phyloP scores from a whole-genome alignment of 2,113 vertebrate genomes.

The Stictonetta naevosa region DNA sequence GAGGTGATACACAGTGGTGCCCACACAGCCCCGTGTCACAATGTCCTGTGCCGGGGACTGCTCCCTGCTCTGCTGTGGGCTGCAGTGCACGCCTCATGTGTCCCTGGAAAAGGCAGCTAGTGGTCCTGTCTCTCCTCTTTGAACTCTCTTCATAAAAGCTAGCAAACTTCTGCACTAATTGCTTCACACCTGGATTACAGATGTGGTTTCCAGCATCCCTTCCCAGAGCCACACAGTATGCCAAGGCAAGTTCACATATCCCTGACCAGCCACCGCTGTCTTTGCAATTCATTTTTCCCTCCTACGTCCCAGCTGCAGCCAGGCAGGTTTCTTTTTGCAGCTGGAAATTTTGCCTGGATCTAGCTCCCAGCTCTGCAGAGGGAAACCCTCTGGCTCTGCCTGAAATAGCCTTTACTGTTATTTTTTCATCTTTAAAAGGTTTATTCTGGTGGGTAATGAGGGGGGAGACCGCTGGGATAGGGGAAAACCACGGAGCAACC shows the following conservation, averaged over 20 bases:
- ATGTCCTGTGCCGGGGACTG: rapidly evolving
- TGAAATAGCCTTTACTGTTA: not conserved
- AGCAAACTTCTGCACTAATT: not conserved
- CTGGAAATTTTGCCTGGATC: not conserved
- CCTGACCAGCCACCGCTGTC: rapidly evolving
- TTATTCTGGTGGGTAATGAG: not conserved
- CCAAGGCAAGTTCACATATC: rapidly evolving
- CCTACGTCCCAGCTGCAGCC: rapidly evolving
- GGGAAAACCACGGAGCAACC: not conserved
- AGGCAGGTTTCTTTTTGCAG: not conserved
- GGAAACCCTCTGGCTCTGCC: not conserved
- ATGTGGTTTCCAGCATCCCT: not conserved
- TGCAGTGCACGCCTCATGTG: rapidly evolving
- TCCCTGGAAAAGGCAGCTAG: rapidly evolving
- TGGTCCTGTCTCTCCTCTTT: rapidly evolving
- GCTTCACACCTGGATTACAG: rapidly evolving
- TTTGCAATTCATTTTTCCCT: rapidly evolving
- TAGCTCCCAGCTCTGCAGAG: rapidly evolving
- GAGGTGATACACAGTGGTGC: rapidly evolving
- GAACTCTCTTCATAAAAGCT: not conserved
- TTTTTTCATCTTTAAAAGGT: not conserved
- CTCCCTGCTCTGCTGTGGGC: not conserved
- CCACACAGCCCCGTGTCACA: rapidly evolving
- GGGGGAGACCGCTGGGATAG: not conserved
- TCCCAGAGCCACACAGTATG: rapidly evolving